Evolutionary conservation across 2,797 vertebrate species (phyloP).

Genomic region (Myotis findleyi): DNA sequence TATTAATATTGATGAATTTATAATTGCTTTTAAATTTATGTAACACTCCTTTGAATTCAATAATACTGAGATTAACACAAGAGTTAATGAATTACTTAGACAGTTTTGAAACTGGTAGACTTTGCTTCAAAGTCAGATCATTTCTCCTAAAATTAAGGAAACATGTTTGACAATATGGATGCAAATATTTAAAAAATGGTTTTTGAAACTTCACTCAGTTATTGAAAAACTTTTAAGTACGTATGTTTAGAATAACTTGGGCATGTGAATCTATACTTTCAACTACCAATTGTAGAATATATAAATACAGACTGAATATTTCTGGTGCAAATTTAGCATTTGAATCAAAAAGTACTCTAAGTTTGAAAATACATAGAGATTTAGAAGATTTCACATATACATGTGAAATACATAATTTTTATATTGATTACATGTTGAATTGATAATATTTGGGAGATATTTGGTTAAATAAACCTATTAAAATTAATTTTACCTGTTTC

Average conservation of each 20-base stretch:
- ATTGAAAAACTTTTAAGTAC: constrained; percentile 47
- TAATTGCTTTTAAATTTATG: background rate
- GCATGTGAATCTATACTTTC: constrained; percentile 26
- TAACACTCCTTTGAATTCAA: constrained; percentile 19
- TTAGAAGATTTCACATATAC: background rate
- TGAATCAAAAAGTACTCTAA: constrained; percentile 39
- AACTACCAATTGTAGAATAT: constrained; percentile 47
- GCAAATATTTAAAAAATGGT: constrained; percentile 32
- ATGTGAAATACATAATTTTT: background rate
- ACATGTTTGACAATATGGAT: background rate
- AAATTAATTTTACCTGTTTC: background rate
- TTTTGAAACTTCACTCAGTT: background rate
- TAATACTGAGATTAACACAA: background rate
- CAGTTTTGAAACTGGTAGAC: constrained; percentile 29
- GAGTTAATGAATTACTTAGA: constrained; percentile 24
- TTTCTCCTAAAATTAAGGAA: constrained; percentile 60
- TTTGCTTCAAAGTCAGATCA: constrained; percentile 51
- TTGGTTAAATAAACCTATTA: background rate
- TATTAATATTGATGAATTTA: background rate
- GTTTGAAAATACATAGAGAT: constrained; percentile 35
- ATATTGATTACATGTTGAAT: constrained; percentile 21
- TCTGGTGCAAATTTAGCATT: constrained; percentile 55
- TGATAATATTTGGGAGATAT: background rate
- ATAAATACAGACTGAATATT: constrained; percentile 34
- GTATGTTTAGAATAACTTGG: constrained; percentile 28